Conservation (phyloP, 2,888 invertebrate species). For the Heteropelma amictum region DNA sequence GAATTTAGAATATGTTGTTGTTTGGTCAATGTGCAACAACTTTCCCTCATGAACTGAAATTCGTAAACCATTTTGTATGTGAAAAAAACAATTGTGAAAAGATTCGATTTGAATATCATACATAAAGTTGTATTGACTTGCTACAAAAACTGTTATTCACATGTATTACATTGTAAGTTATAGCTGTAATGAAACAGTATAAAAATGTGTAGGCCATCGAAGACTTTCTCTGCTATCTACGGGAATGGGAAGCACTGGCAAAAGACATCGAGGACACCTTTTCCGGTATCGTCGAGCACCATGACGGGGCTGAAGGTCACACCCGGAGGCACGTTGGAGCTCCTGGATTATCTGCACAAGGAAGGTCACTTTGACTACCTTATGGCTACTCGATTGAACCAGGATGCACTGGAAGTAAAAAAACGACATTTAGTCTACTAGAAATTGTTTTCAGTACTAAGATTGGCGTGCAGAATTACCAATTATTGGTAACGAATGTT, state of each 20-base stretch:
- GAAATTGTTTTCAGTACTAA: constrained; percentile 9
- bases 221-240: constrained; percentile 25
- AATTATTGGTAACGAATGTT: constrained; percentile 2
- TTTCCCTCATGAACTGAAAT: too few species aligned
- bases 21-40: too few species aligned
- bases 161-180: neutral
- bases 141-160: neutral
- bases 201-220: constrained; percentile 25
- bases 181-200: neutral
- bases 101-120: neutral
- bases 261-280: neutral
- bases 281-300: constrained; percentile 44
- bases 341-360: constrained; percentile 23
- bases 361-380: constrained; percentile 31
- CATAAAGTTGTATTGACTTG: neutral
- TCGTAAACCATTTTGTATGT: neutral
- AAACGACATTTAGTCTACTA: neutral
- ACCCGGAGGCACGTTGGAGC: constrained; percentile 40
- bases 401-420: constrained; percentile 47
- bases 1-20: too few species aligned
- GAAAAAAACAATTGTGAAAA: neutral
- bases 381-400: constrained; percentile 44
- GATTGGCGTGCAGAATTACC: constrained; percentile 9
- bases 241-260: constrained; percentile 24
- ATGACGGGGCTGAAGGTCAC: constrained; percentile 40